phyloP scores from a whole-genome alignment of 2,113 vertebrate genomes.

The Rhipidura dahli region DNA sequence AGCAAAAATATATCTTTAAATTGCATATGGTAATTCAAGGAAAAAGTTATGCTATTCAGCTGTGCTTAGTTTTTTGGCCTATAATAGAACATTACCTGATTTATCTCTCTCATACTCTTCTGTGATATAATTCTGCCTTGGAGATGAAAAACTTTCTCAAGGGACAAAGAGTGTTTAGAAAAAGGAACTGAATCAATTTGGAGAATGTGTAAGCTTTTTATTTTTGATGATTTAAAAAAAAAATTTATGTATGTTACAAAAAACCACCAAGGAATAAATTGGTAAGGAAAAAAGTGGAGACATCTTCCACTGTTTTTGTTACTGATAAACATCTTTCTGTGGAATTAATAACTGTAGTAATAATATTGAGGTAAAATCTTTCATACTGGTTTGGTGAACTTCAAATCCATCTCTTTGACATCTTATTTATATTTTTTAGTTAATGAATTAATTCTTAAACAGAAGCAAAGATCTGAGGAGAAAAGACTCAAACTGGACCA shows the following conservation, averaged over 20 bases:
- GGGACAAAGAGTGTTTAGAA: neutral
- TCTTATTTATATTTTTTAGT: slow-evolving; percentile 73
- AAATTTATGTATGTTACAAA: neutral
- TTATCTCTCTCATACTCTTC: neutral
- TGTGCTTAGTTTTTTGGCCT: neutral
- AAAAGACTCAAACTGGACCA: slow-evolving; percentile 97
- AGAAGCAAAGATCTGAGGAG: slow-evolving; percentile 96
- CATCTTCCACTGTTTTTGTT: neutral
- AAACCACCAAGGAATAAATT: neutral
- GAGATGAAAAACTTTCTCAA: neutral
- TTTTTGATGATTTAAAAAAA: neutral
- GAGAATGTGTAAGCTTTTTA: neutral
- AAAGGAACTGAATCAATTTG: neutral
- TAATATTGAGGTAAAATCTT: neutral
- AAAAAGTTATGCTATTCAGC: neutral
- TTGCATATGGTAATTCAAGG: neutral
- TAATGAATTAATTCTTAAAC: slow-evolving; percentile 98
- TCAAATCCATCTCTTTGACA: neutral
- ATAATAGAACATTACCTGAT: neutral
- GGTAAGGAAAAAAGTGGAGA: neutral
- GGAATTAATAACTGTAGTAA: neutral
- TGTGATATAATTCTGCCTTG: neutral
- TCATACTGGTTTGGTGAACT: neutral
- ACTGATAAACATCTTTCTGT: neutral
- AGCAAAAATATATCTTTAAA: neutral